Evolutionary conservation across 2,888 invertebrate genomes (phyloP).

Genomic region (Gasteruption jaculator): DNA sequence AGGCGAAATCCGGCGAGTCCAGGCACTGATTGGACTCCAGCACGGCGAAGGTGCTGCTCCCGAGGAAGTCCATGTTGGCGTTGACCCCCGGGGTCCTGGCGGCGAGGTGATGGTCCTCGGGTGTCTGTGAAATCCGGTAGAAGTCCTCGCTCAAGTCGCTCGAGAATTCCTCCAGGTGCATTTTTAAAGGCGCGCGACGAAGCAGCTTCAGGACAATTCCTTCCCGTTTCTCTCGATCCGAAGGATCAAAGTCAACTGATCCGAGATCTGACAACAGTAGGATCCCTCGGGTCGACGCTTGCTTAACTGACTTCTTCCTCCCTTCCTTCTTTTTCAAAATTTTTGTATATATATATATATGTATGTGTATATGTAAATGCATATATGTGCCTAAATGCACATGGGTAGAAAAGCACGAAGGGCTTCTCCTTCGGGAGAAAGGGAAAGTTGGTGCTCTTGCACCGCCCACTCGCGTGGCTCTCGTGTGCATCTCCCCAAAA

Average conservation of each 20-base stretch:
- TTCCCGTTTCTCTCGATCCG: no score
- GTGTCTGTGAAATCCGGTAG: constrained; percentile 13
- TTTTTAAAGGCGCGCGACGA: constrained; percentile 22
- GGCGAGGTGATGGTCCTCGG: constrained; percentile 16
- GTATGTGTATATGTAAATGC: no score
- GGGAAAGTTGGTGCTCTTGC: no score
- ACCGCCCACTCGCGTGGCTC: constrained; percentile 42
- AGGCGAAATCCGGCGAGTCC: constrained; percentile 23
- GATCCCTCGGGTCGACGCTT: no score
- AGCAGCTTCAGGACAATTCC: no score
- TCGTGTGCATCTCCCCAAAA: constrained; percentile 17
- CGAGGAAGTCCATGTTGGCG: constrained; percentile 20
- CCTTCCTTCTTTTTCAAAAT: no score
- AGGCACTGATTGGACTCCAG: no score
- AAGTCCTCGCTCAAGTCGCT: constrained; percentile 7
- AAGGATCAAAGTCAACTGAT: constrained; percentile 26
- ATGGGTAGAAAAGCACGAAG: no score
- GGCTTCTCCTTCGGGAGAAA: no score
- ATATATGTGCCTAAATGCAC: no score
- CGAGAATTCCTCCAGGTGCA: constrained; percentile 36
- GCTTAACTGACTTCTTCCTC: no score
- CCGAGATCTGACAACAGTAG: constrained; percentile 24
- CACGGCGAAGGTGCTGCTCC: neutral
- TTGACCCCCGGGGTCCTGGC: constrained; percentile 27
- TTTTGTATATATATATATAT: no score